phyloP scores from a whole-genome alignment of 2,113 vertebrate species.

The Grammomys dolichurus region DNA sequence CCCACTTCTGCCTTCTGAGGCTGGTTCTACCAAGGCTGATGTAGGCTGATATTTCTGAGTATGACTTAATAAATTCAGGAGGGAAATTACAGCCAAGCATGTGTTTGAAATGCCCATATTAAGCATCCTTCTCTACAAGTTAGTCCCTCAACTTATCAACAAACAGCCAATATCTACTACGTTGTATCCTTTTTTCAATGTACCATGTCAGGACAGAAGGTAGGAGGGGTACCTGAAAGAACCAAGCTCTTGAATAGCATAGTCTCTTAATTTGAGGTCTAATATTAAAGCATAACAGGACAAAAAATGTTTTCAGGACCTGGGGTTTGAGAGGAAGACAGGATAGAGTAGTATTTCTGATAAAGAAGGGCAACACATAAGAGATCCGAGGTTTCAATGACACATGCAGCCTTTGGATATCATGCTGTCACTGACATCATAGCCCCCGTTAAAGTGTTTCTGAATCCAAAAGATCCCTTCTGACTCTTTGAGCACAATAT shows the following conservation, averaged over 20 bases:
- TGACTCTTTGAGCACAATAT: rapidly evolving
- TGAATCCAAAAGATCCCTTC: neutral
- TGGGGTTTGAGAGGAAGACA: neutral
- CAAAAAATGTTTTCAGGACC: neutral
- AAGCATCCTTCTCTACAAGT: neutral
- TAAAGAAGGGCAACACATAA: neutral
- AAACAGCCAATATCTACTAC: neutral
- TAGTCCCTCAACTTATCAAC: neutral
- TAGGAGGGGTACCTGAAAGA: neutral
- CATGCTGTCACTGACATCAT: neutral
- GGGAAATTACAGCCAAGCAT: neutral
- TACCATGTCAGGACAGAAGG: neutral
- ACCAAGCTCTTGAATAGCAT: neutral
- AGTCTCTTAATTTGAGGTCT: neutral
- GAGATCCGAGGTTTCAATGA: neutral
- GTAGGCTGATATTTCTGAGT: neutral
- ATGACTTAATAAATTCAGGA: neutral
- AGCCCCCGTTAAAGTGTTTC: neutral
- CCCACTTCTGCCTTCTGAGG: rapidly evolving
- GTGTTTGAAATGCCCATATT: neutral
- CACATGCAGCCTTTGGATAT: neutral
- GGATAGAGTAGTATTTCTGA: neutral
- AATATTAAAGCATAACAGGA: neutral
- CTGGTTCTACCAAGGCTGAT: rapidly evolving
- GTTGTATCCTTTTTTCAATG: neutral